Percentiles rank a stretch among this genome's conserved stretches.
These are phyloP conservation scores for Leptura quadrifasciata DNA, from an alignment of 2,888 invertebrate species.

Conservation along the genomic window DNA sequence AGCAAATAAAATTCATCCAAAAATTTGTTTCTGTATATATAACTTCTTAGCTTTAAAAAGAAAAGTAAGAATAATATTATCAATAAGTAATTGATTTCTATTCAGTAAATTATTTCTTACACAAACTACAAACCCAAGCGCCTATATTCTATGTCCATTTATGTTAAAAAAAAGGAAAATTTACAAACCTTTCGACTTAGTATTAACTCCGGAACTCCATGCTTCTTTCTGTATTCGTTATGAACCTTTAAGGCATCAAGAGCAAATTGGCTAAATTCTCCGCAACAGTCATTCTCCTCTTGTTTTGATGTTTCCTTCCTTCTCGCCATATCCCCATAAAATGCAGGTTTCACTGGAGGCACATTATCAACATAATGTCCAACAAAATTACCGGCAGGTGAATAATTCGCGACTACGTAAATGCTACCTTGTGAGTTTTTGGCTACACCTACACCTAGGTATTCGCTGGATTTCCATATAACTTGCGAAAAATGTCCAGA, in stretches of 20 bases:
- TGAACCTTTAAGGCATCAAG: conserved; percentile 77
- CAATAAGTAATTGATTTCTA: too few relatives aligned
- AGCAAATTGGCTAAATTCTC: conserved; percentile 67
- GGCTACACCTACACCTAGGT: conserved; percentile 82
- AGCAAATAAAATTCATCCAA: too few relatives aligned
- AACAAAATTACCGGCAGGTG: conserved; percentile 91
- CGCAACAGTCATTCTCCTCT: neutral
- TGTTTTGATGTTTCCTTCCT: conserved; percentile 25
- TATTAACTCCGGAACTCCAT: conserved; percentile 76
- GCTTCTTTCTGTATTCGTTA: conserved; percentile 79
- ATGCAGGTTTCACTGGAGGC: conserved; percentile 73
- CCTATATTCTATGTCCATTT: too few relatives aligned
- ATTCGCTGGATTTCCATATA: conserved; percentile 81
- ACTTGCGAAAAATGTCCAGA: conserved; percentile 85
- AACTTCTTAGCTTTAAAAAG: too few relatives aligned
- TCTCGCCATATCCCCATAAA: conserved; percentile 39
- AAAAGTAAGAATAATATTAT: too few relatives aligned
- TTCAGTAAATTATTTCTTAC: too few relatives aligned
- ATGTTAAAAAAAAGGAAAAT: neutral
- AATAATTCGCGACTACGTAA: conserved; percentile 93
- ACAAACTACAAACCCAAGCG: too few relatives aligned
- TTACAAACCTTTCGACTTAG: conserved; percentile 74
- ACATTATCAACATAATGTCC: conserved; percentile 86
- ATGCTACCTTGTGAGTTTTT: conserved; percentile 83
- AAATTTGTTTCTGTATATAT: too few relatives aligned